A percentile compares a stretch with the other conserved stretches of the same genome.
phyloP scores from a whole-genome alignment of 2,888 invertebrate genomes.

The Cryptops parisi region DNA sequence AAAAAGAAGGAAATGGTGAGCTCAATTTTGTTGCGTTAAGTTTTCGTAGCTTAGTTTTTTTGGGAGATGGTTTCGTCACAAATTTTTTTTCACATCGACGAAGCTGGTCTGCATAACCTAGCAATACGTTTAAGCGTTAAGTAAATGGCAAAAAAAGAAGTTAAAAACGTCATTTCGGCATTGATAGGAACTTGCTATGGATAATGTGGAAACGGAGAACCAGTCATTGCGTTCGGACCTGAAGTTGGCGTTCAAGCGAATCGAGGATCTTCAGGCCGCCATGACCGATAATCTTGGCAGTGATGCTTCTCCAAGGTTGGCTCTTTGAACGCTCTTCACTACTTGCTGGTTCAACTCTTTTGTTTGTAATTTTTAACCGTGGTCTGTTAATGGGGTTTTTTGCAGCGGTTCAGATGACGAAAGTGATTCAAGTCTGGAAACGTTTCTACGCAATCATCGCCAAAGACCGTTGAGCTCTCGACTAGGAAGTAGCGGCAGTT shows the following conservation, averaged over 20 bases:
- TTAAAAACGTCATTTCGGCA: not conserved
- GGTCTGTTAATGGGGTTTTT: no score
- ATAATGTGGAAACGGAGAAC: conserved; percentile 32
- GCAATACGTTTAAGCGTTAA: no score
- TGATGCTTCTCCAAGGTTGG: conserved; percentile 20
- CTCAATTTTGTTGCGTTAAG: not conserved
- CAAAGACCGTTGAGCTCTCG: conserved; percentile 18
- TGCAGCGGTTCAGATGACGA: conserved; percentile 21
- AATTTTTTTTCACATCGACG: no score
- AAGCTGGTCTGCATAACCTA: no score
- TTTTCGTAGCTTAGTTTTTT: not conserved
- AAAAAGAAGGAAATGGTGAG: conserved; percentile 54
- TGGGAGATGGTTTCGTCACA: no score
- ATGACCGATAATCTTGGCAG: conserved; percentile 48
- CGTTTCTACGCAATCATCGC: conserved; percentile 17
- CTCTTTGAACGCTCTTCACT: not conserved
- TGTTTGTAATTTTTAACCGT: not conserved
- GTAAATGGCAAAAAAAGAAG: no score
- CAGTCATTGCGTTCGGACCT: conserved; percentile 46
- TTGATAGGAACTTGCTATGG: conserved; percentile 24
- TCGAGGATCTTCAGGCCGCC: conserved; percentile 80
- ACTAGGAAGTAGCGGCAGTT: conserved; percentile 19
- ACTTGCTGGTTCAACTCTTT: not conserved
- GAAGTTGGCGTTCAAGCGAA: conserved; percentile 70
- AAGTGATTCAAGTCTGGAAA: conserved; percentile 20